Evolutionary conservation across 30 jellyfish, hydroid and myxozoan genomes (phyloP).

Genomic region (Nemopilema nomurai): DNA sequence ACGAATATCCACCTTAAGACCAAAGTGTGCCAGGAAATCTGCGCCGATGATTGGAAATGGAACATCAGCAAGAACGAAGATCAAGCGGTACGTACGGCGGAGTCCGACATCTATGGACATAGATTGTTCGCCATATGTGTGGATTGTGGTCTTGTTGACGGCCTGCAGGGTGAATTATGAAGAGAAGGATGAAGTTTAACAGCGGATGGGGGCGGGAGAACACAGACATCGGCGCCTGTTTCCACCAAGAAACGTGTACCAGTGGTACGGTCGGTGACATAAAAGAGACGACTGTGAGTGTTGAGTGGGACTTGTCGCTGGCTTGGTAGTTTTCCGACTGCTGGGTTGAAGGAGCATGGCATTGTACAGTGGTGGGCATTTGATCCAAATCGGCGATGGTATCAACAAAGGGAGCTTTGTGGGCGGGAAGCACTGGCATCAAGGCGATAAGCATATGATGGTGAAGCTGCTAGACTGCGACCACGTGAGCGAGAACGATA

Average conservation of each 20-base stretch:
- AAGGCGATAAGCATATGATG: not conserved
- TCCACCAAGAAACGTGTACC: conserved; percentile 47
- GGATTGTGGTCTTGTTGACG: conserved; percentile 27
- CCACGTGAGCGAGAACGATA: too few relatives aligned
- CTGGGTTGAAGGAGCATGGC: conserved; percentile 21
- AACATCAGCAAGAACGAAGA: too few relatives aligned
- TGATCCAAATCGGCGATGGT: conserved; percentile 5
- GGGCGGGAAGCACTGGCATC: not conserved
- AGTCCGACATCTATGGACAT: conserved; percentile 1
- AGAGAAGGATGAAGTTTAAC: conserved; percentile 3
- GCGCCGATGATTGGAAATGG: too few relatives aligned
- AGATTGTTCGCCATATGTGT: conserved; percentile 23
- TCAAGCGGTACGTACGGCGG: too few relatives aligned
- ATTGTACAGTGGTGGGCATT: not conserved
- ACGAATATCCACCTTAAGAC: conserved; percentile 19
- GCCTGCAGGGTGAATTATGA: conserved; percentile 39
- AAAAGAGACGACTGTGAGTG: conserved; percentile 38
- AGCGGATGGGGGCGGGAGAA: conserved; percentile 16
- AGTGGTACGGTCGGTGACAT: too few relatives aligned
- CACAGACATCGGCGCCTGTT: conserved; percentile 70
- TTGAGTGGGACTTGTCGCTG: conserved; percentile 10
- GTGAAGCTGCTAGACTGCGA: not conserved
- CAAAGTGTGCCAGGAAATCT: too few relatives aligned
- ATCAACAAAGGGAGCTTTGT: conserved; percentile 11
- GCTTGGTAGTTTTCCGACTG: conserved; percentile 29